Evolutionary conservation across 2,888 invertebrate species (phyloP).

Genomic region (Hydrotaea diabolus): DNA sequence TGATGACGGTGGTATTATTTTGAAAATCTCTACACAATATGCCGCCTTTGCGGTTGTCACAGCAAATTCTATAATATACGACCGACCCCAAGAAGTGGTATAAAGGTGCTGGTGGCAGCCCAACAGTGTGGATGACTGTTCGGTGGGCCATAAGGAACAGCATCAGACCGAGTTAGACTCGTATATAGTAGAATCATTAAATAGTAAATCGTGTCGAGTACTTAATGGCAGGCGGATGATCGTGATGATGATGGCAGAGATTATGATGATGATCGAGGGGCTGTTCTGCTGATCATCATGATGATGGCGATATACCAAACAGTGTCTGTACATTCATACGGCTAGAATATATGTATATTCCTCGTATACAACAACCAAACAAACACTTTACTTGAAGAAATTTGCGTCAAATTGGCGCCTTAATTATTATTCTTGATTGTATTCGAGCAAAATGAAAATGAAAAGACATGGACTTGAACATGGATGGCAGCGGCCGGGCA

Average conservation of each 20-base stretch:
- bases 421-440: slow-evolving; percentile 68
- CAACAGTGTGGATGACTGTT: neutral
- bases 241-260: slow-evolving; percentile 24
- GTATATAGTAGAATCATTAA: slow-evolving; percentile 42
- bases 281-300: neutral
- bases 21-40: slow-evolving; percentile 54
- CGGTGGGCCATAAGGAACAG: neutral
- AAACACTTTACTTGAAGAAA: slow-evolving; percentile 54
- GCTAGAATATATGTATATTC: neutral
- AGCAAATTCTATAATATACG: slow-evolving; percentile 6
- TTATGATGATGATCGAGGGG: neutral
- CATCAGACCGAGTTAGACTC: slow-evolving; percentile 25
- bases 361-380: slow-evolving; percentile 22
- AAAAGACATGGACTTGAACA: slow-evolving; percentile 17
- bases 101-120: slow-evolving; percentile 46
- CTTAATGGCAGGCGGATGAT: slow-evolving; percentile 48
- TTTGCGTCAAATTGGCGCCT: slow-evolving; percentile 71
- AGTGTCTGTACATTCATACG: neutral
- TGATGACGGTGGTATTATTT: slow-evolving; percentile 30
- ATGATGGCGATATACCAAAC: neutral
- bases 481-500: slow-evolving; percentile 17
- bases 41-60: slow-evolving; percentile 48
- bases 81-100: neutral
- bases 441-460: slow-evolving; percentile 30
- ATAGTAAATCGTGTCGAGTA: slow-evolving; percentile 59